Percentiles rank a stretch among this genome's conserved stretches.
Conservation (phyloP, 2,797 vertebrate genomes). For the Rhinogobio ventralis region DNA sequence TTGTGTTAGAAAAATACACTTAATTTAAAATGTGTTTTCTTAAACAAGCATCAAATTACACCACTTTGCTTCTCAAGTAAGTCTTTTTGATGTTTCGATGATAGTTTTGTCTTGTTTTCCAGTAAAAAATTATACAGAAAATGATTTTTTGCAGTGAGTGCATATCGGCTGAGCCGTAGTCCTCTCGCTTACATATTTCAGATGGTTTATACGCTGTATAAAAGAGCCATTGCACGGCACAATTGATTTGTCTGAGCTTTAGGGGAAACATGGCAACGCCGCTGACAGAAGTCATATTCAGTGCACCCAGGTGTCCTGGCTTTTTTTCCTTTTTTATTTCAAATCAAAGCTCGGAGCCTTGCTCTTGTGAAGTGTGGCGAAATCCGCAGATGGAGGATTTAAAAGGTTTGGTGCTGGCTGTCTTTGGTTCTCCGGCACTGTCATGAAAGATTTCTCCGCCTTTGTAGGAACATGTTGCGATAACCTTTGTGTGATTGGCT, state of each 20-base stretch:
- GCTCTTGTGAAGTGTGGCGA: slow-evolving; percentile 48
- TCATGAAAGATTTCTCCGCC: not conserved
- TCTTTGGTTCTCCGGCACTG: slow-evolving; percentile 32
- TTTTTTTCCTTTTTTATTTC: slow-evolving; percentile 39
- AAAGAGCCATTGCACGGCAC: slow-evolving; percentile 39
- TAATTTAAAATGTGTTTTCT: not conserved
- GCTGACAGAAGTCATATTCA: slow-evolving; percentile 42
- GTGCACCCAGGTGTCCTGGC: slow-evolving; percentile 39
- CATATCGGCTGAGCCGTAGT: not conserved
- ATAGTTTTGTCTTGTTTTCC: not conserved
- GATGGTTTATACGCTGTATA: slow-evolving; percentile 33
- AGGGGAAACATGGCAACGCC: slow-evolving; percentile 14
- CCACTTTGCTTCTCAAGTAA: not conserved
- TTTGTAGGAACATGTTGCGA: slow-evolving; percentile 26
- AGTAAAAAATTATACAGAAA: not conserved
- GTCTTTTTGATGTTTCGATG: not conserved
- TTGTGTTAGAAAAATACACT: not conserved
- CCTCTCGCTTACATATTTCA: slow-evolving; percentile 39
- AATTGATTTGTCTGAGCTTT: slow-evolving; percentile 56
- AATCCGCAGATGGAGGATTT: slow-evolving; percentile 38
- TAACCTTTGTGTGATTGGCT: slow-evolving; percentile 42
- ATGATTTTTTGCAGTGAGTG: not conserved
- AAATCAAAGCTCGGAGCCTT: slow-evolving; percentile 52
- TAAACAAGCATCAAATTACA: not conserved
- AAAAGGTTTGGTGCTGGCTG: slow-evolving; percentile 38